A percentile compares a stretch with the other conserved stretches of the same genome.
Evolutionary conservation across 2,113 vertebrate species (phyloP).

Genomic region (Pseudonaja textilis): DNA sequence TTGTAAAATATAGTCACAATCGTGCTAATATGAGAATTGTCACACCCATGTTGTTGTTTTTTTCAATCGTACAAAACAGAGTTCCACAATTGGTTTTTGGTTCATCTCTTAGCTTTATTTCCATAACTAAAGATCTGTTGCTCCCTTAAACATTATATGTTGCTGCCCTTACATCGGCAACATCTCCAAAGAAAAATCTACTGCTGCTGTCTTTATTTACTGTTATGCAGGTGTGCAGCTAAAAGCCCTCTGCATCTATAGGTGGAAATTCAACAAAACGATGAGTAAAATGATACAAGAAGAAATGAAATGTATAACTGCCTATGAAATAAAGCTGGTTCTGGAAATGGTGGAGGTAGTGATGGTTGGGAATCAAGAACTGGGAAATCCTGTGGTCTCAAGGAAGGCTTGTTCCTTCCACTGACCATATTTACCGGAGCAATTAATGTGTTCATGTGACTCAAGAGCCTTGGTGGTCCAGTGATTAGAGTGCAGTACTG

Average conservation of each 20-base stretch:
- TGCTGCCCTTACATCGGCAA: neutral
- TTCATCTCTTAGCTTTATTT: neutral
- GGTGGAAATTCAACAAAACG: neutral
- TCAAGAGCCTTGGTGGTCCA: too few relatives aligned
- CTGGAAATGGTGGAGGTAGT: neutral
- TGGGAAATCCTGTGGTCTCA: neutral
- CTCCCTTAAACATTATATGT: neutral
- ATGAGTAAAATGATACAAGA: neutral
- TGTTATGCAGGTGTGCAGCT: neutral
- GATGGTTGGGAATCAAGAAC: neutral
- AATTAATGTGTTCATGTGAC: neutral
- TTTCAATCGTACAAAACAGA: neutral
- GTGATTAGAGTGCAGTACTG: too few relatives aligned
- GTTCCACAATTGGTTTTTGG: neutral
- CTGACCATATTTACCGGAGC: neutral
- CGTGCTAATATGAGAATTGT: neutral
- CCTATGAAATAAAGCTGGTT: neutral
- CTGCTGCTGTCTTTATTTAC: neutral
- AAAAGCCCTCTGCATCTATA: neutral
- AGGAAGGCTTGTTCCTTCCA: neutral
- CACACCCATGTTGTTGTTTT: neutral
- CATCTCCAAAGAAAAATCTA: neutral
- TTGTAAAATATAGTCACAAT: neutral
- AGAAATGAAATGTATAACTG: neutral
- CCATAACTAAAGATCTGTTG: neutral